Conservation (phyloP, 2,888 invertebrate genomes). For the Athripsodes cinereus region DNA sequence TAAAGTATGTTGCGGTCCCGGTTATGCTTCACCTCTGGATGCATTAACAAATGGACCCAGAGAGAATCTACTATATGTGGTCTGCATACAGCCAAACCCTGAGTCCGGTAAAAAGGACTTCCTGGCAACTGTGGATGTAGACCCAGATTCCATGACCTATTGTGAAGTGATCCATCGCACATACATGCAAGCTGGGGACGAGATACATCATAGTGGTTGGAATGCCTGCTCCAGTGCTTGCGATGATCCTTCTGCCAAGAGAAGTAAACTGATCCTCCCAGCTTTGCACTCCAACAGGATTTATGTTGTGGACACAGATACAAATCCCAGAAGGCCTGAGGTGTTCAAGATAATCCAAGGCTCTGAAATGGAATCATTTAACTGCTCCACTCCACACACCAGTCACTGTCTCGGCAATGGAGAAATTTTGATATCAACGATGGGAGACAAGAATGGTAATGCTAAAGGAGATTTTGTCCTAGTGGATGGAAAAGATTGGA, state of each 20-base stretch:
- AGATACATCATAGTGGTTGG: slow-evolving; percentile 96
- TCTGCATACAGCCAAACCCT: slow-evolving; percentile 73
- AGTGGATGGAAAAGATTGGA: slow-evolving; percentile 75
- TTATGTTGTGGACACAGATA: slow-evolving; percentile 75
- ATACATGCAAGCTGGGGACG: slow-evolving; percentile 74
- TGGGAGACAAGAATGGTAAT: slow-evolving; percentile 85
- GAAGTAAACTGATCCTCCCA: slow-evolving; percentile 80
- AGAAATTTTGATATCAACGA: slow-evolving; percentile 89
- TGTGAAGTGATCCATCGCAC: slow-evolving; percentile 84
- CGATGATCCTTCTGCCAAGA: slow-evolving; percentile 46
- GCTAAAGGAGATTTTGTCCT: slow-evolving; percentile 83
- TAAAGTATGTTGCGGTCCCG: slow-evolving; percentile 53
- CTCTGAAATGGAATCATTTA: slow-evolving; percentile 64
- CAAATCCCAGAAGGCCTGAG: slow-evolving; percentile 65
- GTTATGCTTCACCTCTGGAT: slow-evolving; percentile 71
- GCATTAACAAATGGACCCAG: slow-evolving; percentile 77
- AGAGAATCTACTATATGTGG: slow-evolving; percentile 85
- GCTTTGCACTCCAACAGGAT: slow-evolving; percentile 74
- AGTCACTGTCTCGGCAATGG: slow-evolving; percentile 90
- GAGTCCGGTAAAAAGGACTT: slow-evolving; percentile 70
- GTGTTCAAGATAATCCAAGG: slow-evolving; percentile 79
- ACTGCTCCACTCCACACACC: slow-evolving; percentile 87
- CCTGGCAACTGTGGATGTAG: slow-evolving; percentile 85
- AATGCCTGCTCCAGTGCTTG: slow-evolving; percentile 94
- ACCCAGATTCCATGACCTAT: slow-evolving; percentile 79